Percentiles rank a stretch among this genome's conserved stretches.
These are phyloP conservation scores for Leptinotarsa haldemani DNA, from an alignment of 2,888 invertebrate genomes.

Conservation along the genomic window DNA sequence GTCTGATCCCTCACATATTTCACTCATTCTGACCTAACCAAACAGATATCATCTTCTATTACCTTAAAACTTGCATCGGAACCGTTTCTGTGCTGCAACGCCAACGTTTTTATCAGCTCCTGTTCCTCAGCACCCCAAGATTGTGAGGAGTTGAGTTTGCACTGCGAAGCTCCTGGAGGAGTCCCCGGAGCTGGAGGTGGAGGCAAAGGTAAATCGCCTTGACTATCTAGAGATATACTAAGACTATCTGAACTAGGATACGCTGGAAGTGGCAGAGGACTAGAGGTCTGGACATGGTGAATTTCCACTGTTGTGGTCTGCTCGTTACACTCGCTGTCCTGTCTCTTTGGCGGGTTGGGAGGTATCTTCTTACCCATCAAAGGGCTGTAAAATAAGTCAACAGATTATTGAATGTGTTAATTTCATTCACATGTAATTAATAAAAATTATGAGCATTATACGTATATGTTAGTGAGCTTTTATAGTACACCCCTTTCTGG, in stretches of 20 bases:
- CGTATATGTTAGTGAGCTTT: too few species aligned
- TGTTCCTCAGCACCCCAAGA: constrained; percentile 70
- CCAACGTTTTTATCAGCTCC: constrained; percentile 65
- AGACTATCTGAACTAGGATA: constrained; percentile 76
- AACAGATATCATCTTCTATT: constrained; percentile 42
- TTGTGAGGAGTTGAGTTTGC: constrained; percentile 68
- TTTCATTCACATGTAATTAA: too few species aligned
- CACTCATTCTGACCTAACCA: background rate
- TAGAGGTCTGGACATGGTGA: constrained; percentile 67
- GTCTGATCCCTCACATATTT: background rate
- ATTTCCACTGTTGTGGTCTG: constrained; percentile 66
- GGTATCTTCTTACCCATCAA: constrained; percentile 82
- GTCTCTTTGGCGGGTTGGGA: constrained; percentile 84
- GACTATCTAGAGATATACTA: constrained; percentile 70
- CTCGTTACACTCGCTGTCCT: constrained; percentile 63
- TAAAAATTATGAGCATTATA: too few species aligned
- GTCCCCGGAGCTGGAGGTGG: constrained; percentile 74
- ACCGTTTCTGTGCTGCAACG: constrained; percentile 76
- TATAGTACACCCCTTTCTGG: too few species aligned
- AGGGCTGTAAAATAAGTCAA: constrained; percentile 67
- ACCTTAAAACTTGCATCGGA: constrained; percentile 89
- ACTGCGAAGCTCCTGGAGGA: constrained; percentile 69
- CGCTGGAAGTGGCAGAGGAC: constrained; percentile 73
- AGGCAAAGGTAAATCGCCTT: constrained; percentile 73
- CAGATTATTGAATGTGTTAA: too few species aligned